Percentiles rank a stretch among this genome's conserved stretches.
Conservation (phyloP, 2,888 invertebrate genomes). For the Caenorhabditis imperialis region DNA sequence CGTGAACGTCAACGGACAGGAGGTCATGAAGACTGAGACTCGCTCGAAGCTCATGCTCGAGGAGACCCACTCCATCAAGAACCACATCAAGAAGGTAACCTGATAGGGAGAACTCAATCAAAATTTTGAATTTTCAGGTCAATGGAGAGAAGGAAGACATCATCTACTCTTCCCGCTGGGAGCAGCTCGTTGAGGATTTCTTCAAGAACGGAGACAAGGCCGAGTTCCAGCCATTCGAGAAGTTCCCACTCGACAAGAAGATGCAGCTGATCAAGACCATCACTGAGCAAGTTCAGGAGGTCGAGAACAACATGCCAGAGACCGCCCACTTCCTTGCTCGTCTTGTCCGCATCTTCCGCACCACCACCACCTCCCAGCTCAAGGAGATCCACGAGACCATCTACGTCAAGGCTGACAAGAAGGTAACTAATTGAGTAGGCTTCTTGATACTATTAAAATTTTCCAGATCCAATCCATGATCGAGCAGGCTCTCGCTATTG, state of each 20-base stretch:
- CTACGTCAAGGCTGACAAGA: constrained; percentile 54
- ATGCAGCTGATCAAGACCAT: constrained; percentile 51
- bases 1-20: constrained; percentile 55
- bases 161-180: constrained; percentile 62
- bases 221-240: constrained; percentile 53
- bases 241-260: constrained; percentile 60
- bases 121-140: constrained; percentile 21
- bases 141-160: constrained; percentile 57
- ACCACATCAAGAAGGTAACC: constrained; percentile 48
- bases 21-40: constrained; percentile 57
- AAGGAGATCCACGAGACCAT: constrained; percentile 59
- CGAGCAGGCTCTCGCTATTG: constrained; percentile 62
- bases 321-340: constrained; percentile 60
- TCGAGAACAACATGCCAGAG: constrained; percentile 59
- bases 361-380: constrained; percentile 64
- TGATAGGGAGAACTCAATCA: neutral
- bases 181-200: constrained; percentile 63
- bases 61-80: constrained; percentile 48
- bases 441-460: neutral
- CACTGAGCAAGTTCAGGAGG: constrained; percentile 55
- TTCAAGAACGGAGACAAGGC: constrained; percentile 66
- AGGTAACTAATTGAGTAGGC: constrained; percentile 5
- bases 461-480: constrained; percentile 62
- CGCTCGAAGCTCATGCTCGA: constrained; percentile 54
- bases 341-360: constrained; percentile 70